These are phyloP conservation scores for Neoarius graeffei DNA, from an alignment of 2,113 vertebrate species.

Conservation along the genomic window DNA sequence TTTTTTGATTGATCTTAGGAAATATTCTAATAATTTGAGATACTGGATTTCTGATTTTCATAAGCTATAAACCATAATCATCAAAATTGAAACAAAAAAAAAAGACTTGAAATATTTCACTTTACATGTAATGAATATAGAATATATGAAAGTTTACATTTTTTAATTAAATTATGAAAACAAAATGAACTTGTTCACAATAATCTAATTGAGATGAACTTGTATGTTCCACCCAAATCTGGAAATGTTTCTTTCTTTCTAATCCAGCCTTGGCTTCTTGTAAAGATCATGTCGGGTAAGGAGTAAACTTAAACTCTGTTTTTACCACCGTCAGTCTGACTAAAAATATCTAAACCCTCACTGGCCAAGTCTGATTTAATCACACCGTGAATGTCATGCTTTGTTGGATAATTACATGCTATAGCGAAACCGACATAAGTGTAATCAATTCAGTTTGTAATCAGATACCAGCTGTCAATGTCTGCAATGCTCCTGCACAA, in stretches of 20 bases:
- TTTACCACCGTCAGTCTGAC: not conserved
- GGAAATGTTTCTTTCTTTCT: not conserved
- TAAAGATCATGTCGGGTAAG: not conserved
- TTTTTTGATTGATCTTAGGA: too few relatives aligned
- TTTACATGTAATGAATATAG: too few relatives aligned
- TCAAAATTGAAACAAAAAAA: too few relatives aligned
- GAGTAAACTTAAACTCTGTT: not conserved
- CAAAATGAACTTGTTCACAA: too few relatives aligned
- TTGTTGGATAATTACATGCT: conserved; percentile 2
- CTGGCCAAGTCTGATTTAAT: conserved; percentile 4
- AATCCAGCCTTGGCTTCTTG: not conserved
- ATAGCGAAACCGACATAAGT: not conserved
- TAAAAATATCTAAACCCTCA: not conserved
- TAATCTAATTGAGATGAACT: too few relatives aligned
- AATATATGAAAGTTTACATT: too few relatives aligned
- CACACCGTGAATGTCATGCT: not conserved
- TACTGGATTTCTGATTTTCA: too few relatives aligned
- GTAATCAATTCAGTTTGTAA: conserved; percentile 12
- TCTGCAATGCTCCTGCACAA: not conserved
- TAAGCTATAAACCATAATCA: too few relatives aligned
- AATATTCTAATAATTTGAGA: too few relatives aligned
- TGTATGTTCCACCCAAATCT: not conserved
- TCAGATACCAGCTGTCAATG: conserved; percentile 13
- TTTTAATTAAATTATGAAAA: too few relatives aligned
- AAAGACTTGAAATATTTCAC: too few relatives aligned